Base-by-base conservation (phyloP, 2,113 vertebrate genomes). In the Nesogale talazaci region DNA sequence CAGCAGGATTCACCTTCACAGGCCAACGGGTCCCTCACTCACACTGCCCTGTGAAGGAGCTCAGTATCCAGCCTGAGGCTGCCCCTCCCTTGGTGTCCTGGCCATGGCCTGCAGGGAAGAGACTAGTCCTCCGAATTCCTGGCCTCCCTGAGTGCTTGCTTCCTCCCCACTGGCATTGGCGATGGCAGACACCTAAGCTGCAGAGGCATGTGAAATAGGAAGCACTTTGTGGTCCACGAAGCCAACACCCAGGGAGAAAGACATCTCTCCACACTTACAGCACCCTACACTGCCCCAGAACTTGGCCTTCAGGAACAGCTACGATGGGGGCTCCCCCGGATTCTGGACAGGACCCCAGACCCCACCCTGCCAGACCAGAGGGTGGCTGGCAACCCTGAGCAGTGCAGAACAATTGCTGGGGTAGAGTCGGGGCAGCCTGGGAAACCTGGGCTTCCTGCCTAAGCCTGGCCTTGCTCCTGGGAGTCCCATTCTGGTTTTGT, bases 331-430 rank as follows among this genome's bases (percentile, higher is more conserved):
- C 38, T 34, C 22, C 22, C 29, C 67, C 0, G 0, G 22, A 40
- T 7, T 75, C 83, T 34, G 46, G 0, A 3, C 14, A 83, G 52
- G 63, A 59, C 56, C 25, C 25, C 72, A 80, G 8, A 36, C 3
- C n/a, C 86, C 23, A 36, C 19, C 38, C 25, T 19, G 56, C 61
- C n/a, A 40, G 57, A 31, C 40, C 3, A 19, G 81, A 61, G 52
- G 36, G 0, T 0, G 77, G 34, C 22, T 46, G n/a, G n/a, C n/a
- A n/a, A n/a, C n/a, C 61, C 1, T 7, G n/a, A 8, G n/a, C 1
- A 23, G 38, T n/a, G 6, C 63, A 31, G 11, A 83, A 46, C 34
- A 11, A 2, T 63, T 52, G 38, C 67, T 77, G 42, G 42, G 42
- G 5, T 27, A 57, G n/a, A 40, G 31, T 76, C 59, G 15, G 19